These are phyloP conservation scores for Drosophila watanabei DNA, from an alignment of 1,140 invertebrate species.

Conservation along the genomic window DNA sequence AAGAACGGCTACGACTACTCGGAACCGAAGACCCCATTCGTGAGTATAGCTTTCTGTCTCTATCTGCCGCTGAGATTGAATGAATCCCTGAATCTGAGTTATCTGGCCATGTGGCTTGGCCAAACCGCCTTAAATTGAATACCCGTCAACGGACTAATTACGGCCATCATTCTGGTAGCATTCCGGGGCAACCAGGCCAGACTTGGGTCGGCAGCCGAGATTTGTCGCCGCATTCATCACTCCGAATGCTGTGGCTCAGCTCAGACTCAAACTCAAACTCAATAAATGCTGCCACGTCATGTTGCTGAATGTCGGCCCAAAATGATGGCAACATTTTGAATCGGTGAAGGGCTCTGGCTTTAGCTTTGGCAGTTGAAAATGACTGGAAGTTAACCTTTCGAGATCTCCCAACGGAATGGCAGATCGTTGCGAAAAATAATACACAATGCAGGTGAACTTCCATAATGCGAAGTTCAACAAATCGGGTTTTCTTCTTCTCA, in stretches of 20 bases:
- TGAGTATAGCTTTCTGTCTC: conserved; percentile 41
- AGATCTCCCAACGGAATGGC: conserved; percentile 20
- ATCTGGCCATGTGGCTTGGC: conserved; percentile 20
- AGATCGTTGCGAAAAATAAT: conserved; percentile 47
- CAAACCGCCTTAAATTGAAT: conserved; percentile 60
- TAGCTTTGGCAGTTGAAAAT: conserved; percentile 39
- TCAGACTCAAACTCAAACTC: neutral
- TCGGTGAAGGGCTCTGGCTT: conserved; percentile 38
- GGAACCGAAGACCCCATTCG: conserved; percentile 76
- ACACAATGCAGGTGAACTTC: conserved; percentile 32
- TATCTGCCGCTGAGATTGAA: neutral
- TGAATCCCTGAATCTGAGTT: neutral
- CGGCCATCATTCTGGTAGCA: conserved; percentile 59
- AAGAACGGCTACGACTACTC: conserved; percentile 85
- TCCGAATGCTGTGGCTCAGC: conserved; percentile 39
- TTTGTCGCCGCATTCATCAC: conserved; percentile 53
- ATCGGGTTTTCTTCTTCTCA: neutral
- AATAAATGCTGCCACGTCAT: conserved; percentile 50
- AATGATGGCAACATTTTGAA: conserved; percentile 62
- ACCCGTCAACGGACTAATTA: conserved; percentile 67
- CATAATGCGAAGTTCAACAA: conserved; percentile 32
- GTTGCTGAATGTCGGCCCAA: conserved; percentile 50
- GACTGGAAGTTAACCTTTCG: conserved; percentile 55
- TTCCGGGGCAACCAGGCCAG: conserved; percentile 9
- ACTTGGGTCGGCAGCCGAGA: conserved; percentile 24